A percentile compares a stretch with the other conserved stretches of the same genome.
Conservation (phyloP, 2,888 invertebrate species). For the Cryptus armator region DNA sequence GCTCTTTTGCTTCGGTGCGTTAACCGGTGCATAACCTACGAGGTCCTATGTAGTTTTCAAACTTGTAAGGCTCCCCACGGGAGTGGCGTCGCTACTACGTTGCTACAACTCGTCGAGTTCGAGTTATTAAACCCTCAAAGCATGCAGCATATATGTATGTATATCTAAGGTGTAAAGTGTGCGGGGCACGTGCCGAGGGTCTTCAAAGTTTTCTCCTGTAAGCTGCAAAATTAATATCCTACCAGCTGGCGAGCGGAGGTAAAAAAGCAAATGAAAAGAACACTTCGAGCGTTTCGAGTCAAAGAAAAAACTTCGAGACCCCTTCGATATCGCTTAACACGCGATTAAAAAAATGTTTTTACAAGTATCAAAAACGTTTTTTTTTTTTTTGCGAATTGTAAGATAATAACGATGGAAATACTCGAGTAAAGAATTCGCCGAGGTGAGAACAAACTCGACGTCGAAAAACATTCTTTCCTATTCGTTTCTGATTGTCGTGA, state of each 20-base stretch:
- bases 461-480: neutral
- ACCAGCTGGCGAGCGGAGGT: neutral
- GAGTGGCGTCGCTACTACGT: neutral
- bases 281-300: too few relatives aligned
- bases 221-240: slow-evolving; percentile 39
- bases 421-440: neutral
- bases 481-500: slow-evolving; percentile 19
- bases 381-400: neutral
- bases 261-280: neutral
- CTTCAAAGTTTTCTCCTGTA: slow-evolving; percentile 32
- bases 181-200: neutral
- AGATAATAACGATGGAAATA: neutral
- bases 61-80: neutral
- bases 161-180: slow-evolving; percentile 29
- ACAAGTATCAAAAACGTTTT: too few relatives aligned
- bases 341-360: neutral
- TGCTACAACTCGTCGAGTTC: slow-evolving; percentile 13
- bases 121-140: slow-evolving; percentile 17
- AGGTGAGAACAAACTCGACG: neutral
- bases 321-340: neutral
- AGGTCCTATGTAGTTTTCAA: neutral
- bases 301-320: neutral
- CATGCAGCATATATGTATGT: neutral
- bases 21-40: neutral
- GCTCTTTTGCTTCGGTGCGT: neutral